Percentiles rank a stretch among this genome's conserved stretches.
phyloP scores from a whole-genome alignment of 2,113 vertebrate species.

The Pomatorhinus ruficollis region DNA sequence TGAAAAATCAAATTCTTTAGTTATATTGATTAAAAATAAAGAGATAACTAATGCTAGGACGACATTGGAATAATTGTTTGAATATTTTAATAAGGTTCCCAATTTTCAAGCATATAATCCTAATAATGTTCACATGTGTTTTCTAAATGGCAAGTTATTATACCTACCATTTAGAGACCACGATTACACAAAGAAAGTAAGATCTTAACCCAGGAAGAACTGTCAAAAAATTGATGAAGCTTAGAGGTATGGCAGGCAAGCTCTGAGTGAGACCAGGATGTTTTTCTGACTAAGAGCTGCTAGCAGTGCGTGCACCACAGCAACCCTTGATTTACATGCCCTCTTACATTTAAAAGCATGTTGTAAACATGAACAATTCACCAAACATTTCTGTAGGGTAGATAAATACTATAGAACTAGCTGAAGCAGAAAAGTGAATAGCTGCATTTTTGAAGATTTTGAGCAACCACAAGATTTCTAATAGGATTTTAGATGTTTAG shows the following conservation, averaged over 20 bases:
- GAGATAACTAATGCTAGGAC: not conserved
- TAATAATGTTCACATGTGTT: not conserved
- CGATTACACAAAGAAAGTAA: not conserved
- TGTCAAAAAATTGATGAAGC: not conserved
- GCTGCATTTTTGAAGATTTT: not conserved
- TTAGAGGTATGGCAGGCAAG: not conserved
- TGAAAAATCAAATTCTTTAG: not conserved
- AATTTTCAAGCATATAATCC: not conserved
- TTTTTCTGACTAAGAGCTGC: not conserved
- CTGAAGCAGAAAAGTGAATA: not conserved
- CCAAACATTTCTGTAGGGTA: not conserved
- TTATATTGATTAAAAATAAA: constrained; percentile 12
- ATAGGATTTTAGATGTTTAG: not conserved
- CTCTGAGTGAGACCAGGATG: not conserved
- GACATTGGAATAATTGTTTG: not conserved
- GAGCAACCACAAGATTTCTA: not conserved
- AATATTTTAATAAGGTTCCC: not conserved
- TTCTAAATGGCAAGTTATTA: constrained; percentile 31
- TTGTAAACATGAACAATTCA: not conserved
- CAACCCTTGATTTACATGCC: not conserved
- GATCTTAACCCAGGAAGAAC: not conserved
- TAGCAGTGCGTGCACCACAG: not conserved
- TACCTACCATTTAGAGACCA: not conserved
- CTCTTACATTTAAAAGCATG: not conserved
- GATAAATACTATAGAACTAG: not conserved